Base-by-base conservation (phyloP, 2,888 invertebrate genomes). In the Leucozona laternaria region DNA sequence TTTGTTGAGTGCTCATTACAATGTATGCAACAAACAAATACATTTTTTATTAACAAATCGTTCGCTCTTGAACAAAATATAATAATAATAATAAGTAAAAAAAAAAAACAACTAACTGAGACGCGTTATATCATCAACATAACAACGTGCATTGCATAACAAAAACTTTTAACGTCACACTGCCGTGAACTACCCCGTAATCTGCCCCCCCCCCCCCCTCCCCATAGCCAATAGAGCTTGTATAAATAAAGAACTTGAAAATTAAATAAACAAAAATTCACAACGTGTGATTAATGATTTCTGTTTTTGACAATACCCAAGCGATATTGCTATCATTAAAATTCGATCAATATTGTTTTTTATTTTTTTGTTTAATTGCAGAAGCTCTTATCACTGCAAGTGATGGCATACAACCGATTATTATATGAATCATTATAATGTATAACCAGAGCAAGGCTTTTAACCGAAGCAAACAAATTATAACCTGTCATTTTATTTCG, bases 111-210 rank as follows among this genome's bases (percentile, higher is more conserved):
- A 40, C n/a, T 22, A 60, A 20, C n/a, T 53, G 57, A 64, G 78
- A 72, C 58, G 34, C 17, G 79, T 84, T 84, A 71, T 84, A 73
- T 79, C 73, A 84, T 66, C 79, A 50, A 55, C 20, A 50, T 45
- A 43, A 64, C 70, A 45, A 57, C 45, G 71, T 84, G 79, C 34
- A 50, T 84, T 84, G 75, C 79, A 84, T 84, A 84, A 84, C 48
- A 66, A 58, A 58, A 37, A 58, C 8, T 40, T 68, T 68, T 20
- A 76, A 25, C 80, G 75, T 81, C 80, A 76, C 31, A 48, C 48
- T 37, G 34, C 28, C 40, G 7, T 34, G 31, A 58, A 70, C 25
- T 15, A 60, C 10, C 17, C n/a, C n/a, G n/a, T n/a, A n/a, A n/a
- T n/a, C n/a, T n/a, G n/a, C n/a, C n/a, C n/a, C n/a, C n/a, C 17